Percentiles rank a stretch among this genome's conserved stretches.
Evolutionary conservation across 1,140 invertebrate genomes (phyloP).

Genomic region (Parapsyche elsis): DNA sequence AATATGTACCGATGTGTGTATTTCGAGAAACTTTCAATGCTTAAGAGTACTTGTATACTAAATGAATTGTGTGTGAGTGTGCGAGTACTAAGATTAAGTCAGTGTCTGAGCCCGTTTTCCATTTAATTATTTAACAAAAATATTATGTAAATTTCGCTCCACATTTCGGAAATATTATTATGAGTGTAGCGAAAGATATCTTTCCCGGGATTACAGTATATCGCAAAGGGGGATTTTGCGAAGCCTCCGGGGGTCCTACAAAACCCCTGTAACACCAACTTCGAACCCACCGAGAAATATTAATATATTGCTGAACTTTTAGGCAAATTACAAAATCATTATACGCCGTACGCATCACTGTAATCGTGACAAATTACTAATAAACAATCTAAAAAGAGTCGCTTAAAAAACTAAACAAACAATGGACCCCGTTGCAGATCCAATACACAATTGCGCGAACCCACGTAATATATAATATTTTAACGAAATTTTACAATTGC

Average conservation of each 20-base stretch:
- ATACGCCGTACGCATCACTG: background rate
- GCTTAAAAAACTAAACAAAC: too few species aligned
- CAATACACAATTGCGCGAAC: too few species aligned
- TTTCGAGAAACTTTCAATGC: too few species aligned
- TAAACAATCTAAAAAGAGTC: too few species aligned
- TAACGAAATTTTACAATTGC: too few species aligned
- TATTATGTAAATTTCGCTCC: slow-evolving; percentile 18
- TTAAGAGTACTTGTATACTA: too few species aligned
- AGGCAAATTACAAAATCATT: slow-evolving; percentile 21
- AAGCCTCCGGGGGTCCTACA: slow-evolving; percentile 10
- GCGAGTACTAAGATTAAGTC: too few species aligned
- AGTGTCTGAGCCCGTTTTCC: background rate
- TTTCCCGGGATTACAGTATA: slow-evolving; percentile 26
- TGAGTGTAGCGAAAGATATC: slow-evolving; percentile 26
- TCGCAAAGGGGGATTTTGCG: slow-evolving; percentile 10
- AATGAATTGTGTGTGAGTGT: too few species aligned
- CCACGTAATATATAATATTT: too few species aligned
- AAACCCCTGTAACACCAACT: slow-evolving; percentile 24
- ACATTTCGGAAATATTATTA: slow-evolving; percentile 23
- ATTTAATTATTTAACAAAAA: slow-evolving; percentile 31
- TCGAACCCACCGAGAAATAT: slow-evolving; percentile 14
- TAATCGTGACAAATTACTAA: background rate
- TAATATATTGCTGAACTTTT: slow-evolving; percentile 31
- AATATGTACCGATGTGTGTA: too few species aligned
- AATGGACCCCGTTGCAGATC: too few species aligned